phyloP scores from a whole-genome alignment of 2,888 invertebrate species.

The Spatulosminthurus flaviceps region DNA sequence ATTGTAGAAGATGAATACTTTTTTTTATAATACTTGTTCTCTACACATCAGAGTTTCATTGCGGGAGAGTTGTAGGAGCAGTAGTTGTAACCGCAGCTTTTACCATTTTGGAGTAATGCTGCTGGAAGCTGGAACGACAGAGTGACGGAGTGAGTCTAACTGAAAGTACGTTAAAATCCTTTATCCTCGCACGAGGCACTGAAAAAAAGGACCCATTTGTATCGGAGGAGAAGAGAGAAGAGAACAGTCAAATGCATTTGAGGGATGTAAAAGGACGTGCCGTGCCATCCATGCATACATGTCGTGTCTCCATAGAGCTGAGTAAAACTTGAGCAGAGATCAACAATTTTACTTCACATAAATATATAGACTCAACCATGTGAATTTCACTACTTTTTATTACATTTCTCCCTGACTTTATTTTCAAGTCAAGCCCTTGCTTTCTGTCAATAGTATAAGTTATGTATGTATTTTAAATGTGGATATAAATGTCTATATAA shows the following conservation, averaged over 20 bases:
- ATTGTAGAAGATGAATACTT: neutral
- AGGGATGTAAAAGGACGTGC: constrained; percentile 9
- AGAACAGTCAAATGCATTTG: constrained; percentile 18
- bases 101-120: neutral
- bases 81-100: neutral
- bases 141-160: too few relatives aligned
- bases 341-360: constrained; percentile 25
- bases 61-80: too few relatives aligned
- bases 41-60: too few relatives aligned
- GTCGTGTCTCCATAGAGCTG: constrained; percentile 7
- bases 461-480: neutral
- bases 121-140: too few relatives aligned
- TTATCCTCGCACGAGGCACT: neutral
- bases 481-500: neutral
- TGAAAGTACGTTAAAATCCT: too few relatives aligned
- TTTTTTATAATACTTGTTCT: neutral
- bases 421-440: constrained; percentile 12
- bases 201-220: constrained; percentile 24
- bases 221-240: neutral
- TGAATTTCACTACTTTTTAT: constrained; percentile 20
- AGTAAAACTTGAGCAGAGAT: neutral
- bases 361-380: neutral
- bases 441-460: neutral
- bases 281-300: too few relatives aligned
- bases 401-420: constrained; percentile 16